Evolutionary conservation across 1,140 invertebrate genomes (phyloP), one percentile per base, ranked within the genome.

Genomic region (Drosophila bocki): DNA sequence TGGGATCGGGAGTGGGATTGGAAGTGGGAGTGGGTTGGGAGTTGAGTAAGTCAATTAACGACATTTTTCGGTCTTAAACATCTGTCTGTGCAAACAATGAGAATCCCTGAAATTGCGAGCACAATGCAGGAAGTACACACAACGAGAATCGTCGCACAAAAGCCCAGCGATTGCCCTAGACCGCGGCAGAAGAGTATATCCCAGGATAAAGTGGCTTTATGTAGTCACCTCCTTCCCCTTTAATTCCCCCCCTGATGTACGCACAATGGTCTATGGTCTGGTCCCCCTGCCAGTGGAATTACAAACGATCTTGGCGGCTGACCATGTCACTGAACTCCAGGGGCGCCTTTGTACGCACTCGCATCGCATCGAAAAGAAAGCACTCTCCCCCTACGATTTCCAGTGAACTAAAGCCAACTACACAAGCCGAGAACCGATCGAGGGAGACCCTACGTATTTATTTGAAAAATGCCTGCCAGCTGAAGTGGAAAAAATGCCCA

Each of bases 301-400:
- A 53, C 44, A 60, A 74, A 41, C 71, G 69, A 75, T 75, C 71
- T 75, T 62, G 58, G 41, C 29, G 48, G 35, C 41, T 48, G 58
- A 72, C 70, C 71, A 60, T 74, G 71, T 75, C 71, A 75, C 42
- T 75, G 71, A 75, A 75, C 71, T 75, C 71, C n/a, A 22, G 50
- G 39, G 41, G 58, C 39, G 71, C 50, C 71, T 75, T 75, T 75
- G 71, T 72, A 54, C 45, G 67, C 45, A 68, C 48, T 50, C 44
- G 44, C 64, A 48, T 65, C 44, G 57, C 22, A 17, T 72, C 45
- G 39, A 71, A 75, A 75, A 75, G 71, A 75, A 75, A 75, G 71
- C 71, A 70, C 67, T 67, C 67, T 39, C 70, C 56, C 70, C 26
- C 41, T 7, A 60, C 29, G 68, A 39, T 29, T 75, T 75, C 71